A percentile compares a stretch with the other conserved stretches of the same genome.
Evolutionary conservation across 2,113 vertebrate genomes (phyloP).

Genomic region (Haemorhous mexicanus): DNA sequence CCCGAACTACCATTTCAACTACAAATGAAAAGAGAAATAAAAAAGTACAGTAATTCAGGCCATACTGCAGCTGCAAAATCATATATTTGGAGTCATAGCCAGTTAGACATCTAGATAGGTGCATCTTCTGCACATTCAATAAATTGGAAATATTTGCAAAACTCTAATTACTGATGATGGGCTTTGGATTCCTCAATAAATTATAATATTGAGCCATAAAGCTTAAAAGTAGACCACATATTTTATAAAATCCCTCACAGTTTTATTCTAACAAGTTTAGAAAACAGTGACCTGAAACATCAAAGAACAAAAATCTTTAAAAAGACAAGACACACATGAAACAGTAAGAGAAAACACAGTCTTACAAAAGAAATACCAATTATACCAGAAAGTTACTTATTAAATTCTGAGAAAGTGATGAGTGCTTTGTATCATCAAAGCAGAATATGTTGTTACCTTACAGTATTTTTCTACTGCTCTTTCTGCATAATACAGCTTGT

Average conservation of each 20-base stretch:
- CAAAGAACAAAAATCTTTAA: background rate
- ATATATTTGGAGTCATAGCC: background rate
- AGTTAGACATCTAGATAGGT: background rate
- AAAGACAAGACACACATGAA: background rate
- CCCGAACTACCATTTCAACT: background rate
- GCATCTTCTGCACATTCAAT: background rate
- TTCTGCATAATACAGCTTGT: background rate
- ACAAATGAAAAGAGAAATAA: background rate
- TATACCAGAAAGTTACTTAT: background rate
- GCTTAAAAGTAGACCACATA: background rate
- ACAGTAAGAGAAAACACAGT: background rate
- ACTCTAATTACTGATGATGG: background rate
- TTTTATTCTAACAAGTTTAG: background rate
- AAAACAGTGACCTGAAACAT: background rate
- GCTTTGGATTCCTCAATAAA: background rate
- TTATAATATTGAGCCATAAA: background rate
- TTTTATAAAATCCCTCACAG: background rate
- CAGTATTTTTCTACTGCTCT: background rate
- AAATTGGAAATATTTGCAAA: background rate
- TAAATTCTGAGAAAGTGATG: background rate
- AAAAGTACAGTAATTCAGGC: background rate
- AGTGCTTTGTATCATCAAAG: background rate
- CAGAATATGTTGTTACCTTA: background rate
- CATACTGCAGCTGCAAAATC: background rate
- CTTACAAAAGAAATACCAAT: background rate